phyloP scores from a whole-genome alignment of 2,797 vertebrate species.

The Acestrorhynchus altus region DNA sequence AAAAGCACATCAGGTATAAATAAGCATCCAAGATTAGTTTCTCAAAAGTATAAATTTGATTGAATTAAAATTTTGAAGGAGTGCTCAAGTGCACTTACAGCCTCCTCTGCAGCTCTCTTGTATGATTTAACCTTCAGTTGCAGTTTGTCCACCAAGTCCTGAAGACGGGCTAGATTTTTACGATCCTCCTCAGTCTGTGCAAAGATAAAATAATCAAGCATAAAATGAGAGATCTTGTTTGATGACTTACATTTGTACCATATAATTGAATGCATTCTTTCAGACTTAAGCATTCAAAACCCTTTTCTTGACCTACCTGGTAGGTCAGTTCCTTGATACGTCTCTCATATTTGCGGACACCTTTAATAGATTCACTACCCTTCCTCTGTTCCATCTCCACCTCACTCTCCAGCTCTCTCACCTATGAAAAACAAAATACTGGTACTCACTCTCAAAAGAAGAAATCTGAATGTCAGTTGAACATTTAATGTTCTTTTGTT shows the following conservation, averaged over 20 bases:
- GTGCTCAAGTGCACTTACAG: constrained; percentile 69
- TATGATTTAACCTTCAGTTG: constrained; percentile 81
- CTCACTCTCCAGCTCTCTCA: constrained; percentile 69
- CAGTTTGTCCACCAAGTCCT: constrained; percentile 81
- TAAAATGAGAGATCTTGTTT: background rate
- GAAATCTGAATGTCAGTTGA: background rate
- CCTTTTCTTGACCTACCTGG: constrained; percentile 60
- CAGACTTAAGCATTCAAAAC: background rate
- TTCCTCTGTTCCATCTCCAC: constrained; percentile 66
- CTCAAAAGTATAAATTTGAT: background rate
- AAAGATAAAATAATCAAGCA: background rate
- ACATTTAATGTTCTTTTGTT: background rate
- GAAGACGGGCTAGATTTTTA: constrained; percentile 75
- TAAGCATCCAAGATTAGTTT: background rate
- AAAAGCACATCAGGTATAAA: background rate
- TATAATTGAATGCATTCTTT: background rate
- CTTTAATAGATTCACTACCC: constrained; percentile 56
- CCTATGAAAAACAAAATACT: constrained; percentile 49
- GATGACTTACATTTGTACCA: background rate
- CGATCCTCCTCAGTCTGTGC: constrained; percentile 79
- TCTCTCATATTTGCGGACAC: constrained; percentile 58
- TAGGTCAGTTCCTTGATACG: constrained; percentile 61
- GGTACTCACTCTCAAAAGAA: background rate
- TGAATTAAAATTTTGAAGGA: background rate
- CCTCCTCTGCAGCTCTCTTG: constrained; percentile 78